Conservation (phyloP, 2,113 vertebrate species). For the Agelaius tricolor region DNA sequence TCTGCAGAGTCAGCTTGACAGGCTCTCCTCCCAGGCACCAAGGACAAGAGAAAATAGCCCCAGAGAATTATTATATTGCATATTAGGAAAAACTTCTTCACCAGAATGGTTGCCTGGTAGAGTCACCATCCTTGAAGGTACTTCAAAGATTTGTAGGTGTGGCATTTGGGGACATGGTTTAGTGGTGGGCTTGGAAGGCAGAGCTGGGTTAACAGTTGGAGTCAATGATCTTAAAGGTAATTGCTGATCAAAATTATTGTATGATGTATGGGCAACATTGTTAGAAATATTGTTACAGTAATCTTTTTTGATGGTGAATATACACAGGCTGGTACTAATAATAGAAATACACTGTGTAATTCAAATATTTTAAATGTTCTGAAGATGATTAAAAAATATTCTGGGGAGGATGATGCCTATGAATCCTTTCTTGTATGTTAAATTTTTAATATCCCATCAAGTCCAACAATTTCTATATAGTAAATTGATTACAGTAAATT, state of each 20-base stretch:
- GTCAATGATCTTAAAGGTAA: neutral
- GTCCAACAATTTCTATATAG: neutral
- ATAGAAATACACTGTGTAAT: neutral
- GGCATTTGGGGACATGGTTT: neutral
- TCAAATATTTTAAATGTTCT: neutral
- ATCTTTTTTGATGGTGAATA: neutral
- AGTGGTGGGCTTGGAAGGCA: neutral
- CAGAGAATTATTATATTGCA: neutral
- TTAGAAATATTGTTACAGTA: neutral
- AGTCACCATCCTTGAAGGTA: no score
- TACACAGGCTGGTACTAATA: neutral
- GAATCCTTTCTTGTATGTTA: neutral
- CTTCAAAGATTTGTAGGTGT: neutral
- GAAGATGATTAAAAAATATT: neutral
- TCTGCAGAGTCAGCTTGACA: neutral
- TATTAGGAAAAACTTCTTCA: neutral
- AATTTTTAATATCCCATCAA: neutral
- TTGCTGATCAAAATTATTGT: neutral
- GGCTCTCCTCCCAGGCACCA: neutral
- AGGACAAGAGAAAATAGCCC: neutral
- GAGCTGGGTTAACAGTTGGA: neutral
- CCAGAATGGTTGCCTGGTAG: rapidly evolving
- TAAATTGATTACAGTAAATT: neutral
- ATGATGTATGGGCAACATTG: neutral
- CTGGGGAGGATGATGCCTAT: neutral